Percentiles rank a stretch among this genome's conserved stretches.
Evolutionary conservation across 2,888 invertebrate genomes (phyloP).

Genomic region (Erannis defoliaria): DNA sequence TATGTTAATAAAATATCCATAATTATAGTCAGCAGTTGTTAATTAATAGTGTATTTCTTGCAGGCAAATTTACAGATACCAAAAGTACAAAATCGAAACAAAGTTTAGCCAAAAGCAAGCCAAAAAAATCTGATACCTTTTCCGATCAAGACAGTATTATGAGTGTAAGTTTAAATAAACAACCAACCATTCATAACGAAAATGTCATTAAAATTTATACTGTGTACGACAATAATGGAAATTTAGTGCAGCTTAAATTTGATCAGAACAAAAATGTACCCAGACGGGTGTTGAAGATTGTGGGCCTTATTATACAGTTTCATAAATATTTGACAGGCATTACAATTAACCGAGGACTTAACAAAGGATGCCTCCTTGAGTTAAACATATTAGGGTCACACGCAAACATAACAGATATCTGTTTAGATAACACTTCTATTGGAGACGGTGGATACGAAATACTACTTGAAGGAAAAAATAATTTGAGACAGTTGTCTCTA

Average conservation of each 20-base stretch:
- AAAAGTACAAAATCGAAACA: neutral
- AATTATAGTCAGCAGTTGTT: neutral
- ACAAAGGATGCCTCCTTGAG: neutral
- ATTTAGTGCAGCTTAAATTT: constrained; percentile 60
- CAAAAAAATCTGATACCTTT: neutral
- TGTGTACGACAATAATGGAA: constrained; percentile 51
- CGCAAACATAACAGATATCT: constrained; percentile 20
- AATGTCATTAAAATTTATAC: constrained; percentile 49
- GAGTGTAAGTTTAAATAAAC: neutral
- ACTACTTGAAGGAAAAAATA: neutral
- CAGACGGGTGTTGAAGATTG: constrained; percentile 54
- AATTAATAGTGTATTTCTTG: neutral
- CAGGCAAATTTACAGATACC: neutral
- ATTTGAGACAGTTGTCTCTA: constrained; percentile 14
- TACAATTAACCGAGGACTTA: constrained; percentile 57
- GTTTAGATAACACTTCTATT: constrained; percentile 15
- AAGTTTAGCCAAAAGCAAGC: neutral
- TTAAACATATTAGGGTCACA: neutral
- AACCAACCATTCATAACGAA: neutral
- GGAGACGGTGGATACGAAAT: constrained; percentile 14
- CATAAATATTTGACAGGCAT: constrained; percentile 53
- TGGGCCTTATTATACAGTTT: constrained; percentile 58
- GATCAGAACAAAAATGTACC: constrained; percentile 57
- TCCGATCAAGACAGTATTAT: neutral
- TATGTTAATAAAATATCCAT: too few relatives aligned